Evolutionary conservation across 2,113 vertebrate genomes (phyloP), one percentile per base, ranked within the genome.

Genomic region (Cheilinus undulatus): DNA sequence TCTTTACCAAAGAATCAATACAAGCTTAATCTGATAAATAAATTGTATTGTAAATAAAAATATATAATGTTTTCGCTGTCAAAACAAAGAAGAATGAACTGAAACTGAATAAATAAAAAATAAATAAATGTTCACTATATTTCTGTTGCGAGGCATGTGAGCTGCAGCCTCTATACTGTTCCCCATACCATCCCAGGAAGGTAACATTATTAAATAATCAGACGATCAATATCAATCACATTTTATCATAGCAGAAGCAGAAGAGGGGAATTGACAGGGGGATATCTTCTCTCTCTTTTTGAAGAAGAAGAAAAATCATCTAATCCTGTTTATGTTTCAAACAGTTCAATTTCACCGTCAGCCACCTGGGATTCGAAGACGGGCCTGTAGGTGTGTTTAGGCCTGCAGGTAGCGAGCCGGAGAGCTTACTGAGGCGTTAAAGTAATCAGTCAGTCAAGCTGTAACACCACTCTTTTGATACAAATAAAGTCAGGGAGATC

Each of bases 301-400:
- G 32, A 49, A 75, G 48, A 49, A 75, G 51, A 63, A 68, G 5
- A 57, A 66, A 64, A 78, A 43, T 24, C 5, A 22, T 67, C 51
- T 48, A 66, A 83, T 80, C 81, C 51, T 51, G 69, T 86, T 85
- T 67, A 75, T 65, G 40, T 72, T 84, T 80, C 67, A 82, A 88
- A 86, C 57, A 3, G 68, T 74, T 79, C 52, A 74, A 76, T 82
- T 87, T 84, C 71, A 52, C 59, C 26, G 40, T 66, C 58, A 53
- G 76, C 58, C 62, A 59, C 49, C n/a, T 74, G 50, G 57, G 75
- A 78, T 70, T 69, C 56, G 70, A 62, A 79, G 40, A 78, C 51
- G n/a, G 23, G 2, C 38, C 45, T 43, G 3, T 38, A 68, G 68
- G 26, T 50, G 36, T 49, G 57, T 70, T 63, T 42, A 76, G 66